These are phyloP conservation scores for Mustelus asterias DNA, from an alignment of 2,113 vertebrate species.

Conservation along the genomic window DNA sequence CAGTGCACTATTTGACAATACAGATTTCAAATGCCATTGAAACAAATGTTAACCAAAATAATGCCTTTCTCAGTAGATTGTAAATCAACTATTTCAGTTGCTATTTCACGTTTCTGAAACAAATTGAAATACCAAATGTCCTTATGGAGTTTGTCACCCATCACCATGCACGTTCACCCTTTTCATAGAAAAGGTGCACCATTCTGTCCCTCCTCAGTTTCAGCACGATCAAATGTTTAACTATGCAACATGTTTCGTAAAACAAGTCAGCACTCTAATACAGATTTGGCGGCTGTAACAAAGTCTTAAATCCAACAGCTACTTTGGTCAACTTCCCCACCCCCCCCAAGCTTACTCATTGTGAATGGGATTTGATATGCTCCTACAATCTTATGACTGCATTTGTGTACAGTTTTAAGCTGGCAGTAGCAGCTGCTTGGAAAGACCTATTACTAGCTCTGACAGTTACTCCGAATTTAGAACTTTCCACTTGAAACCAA, in stretches of 20 bases:
- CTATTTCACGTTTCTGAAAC: not conserved
- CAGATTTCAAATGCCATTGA: not conserved
- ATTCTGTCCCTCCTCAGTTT: not conserved
- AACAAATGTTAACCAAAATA: not conserved
- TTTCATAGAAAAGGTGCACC: not conserved
- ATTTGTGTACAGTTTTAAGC: not conserved
- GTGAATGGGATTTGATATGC: not conserved
- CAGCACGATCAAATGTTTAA: not conserved
- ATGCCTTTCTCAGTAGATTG: not conserved
- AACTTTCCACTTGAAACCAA: not conserved
- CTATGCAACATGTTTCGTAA: too few relatives aligned
- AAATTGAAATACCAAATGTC: not conserved
- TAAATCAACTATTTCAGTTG: not conserved
- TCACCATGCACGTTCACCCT: not conserved
- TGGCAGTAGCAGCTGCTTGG: constrained; percentile 14
- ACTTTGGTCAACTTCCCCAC: not conserved
- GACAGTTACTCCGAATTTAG: constrained; percentile 10
- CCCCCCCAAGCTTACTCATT: not conserved
- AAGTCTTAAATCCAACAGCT: not conserved
- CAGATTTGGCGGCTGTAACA: not conserved
- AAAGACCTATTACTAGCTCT: not conserved
- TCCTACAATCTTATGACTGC: not conserved
- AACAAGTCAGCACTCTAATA: not conserved
- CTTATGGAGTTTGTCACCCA: not conserved
- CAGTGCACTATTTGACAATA: not conserved